Evolutionary conservation across 2,797 vertebrate genomes (phyloP).

Genomic region (Syncerus caffer): DNA sequence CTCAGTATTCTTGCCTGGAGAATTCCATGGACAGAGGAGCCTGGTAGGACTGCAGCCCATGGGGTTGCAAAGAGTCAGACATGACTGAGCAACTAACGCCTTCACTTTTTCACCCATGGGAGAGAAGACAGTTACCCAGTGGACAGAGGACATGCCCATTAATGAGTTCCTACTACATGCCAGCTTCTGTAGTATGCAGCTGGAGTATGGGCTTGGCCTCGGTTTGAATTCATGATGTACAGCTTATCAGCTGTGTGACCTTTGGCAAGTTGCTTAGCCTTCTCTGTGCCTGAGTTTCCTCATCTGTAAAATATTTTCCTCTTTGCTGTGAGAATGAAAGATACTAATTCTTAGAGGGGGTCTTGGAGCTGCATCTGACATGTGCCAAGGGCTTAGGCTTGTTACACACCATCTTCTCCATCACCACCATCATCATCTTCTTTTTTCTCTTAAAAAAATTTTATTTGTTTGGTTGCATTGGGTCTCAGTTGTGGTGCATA

Average conservation of each 20-base stretch:
- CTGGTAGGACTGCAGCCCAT: not conserved
- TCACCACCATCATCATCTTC: not conserved
- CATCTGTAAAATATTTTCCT: not conserved
- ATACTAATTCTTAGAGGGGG: not conserved
- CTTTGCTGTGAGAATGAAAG: not conserved
- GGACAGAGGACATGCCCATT: not conserved
- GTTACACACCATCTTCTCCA: not conserved
- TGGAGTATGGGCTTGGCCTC: fast-evolving
- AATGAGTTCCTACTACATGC: not conserved
- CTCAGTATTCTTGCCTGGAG: not conserved
- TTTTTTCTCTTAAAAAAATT: not conserved
- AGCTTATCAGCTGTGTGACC: not conserved
- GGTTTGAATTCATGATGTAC: not conserved
- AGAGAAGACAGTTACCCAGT: not conserved
- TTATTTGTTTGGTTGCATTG: not conserved
- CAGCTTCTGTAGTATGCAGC: not conserved
- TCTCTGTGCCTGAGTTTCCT: not conserved
- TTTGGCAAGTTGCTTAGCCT: not conserved
- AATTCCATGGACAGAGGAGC: not conserved
- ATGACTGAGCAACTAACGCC: not conserved
- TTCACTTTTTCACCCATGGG: not conserved
- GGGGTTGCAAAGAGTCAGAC: not conserved
- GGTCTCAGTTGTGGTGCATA: fast-evolving
- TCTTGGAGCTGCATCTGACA: not conserved
- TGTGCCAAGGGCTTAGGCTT: not conserved